Evolutionary conservation across 1,140 invertebrate species (phyloP).

Genomic region (Solen grandis): DNA sequence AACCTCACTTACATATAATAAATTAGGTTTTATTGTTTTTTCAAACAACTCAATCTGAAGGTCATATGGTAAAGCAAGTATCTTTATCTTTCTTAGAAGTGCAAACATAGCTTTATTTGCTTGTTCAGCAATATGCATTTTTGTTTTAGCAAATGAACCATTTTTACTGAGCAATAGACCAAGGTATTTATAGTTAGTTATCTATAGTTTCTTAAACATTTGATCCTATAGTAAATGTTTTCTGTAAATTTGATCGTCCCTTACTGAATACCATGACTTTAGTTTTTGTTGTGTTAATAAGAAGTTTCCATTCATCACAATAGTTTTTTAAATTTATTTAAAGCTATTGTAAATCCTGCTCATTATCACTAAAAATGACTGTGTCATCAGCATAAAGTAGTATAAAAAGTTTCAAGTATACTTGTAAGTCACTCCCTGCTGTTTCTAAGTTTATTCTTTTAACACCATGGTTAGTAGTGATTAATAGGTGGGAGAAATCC

Average conservation of each 20-base stretch:
- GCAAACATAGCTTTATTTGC: slow-evolving; percentile 22
- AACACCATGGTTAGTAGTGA: too few relatives aligned
- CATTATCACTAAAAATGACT: too few relatives aligned
- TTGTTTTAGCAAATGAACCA: background rate
- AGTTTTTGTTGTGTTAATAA: slow-evolving; percentile 49
- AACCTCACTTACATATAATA: slow-evolving; percentile 39
- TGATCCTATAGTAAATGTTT: background rate
- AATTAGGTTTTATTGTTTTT: slow-evolving; percentile 12
- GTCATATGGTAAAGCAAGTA: slow-evolving; percentile 9
- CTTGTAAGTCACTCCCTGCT: too few relatives aligned
- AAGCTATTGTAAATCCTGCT: slow-evolving; percentile 4
- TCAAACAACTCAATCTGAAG: too few relatives aligned
- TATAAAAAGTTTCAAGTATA: slow-evolving; percentile 42
- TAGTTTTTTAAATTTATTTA: slow-evolving; percentile 26
- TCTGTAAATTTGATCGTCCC: background rate
- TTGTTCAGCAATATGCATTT: too few relatives aligned
- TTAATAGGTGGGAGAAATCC: too few relatives aligned
- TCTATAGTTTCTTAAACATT: background rate
- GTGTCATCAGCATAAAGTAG: too few relatives aligned
- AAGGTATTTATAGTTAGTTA: slow-evolving; percentile 27
- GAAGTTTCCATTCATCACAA: slow-evolving; percentile 50
- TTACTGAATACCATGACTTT: slow-evolving; percentile 50
- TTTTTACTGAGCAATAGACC: background rate
- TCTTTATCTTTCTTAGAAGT: slow-evolving; percentile 10
- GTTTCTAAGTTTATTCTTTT: too few relatives aligned